These are phyloP conservation scores for Coptodon bakossiorum DNA, from an alignment of 2,113 vertebrate genomes.

Conservation along the genomic window DNA sequence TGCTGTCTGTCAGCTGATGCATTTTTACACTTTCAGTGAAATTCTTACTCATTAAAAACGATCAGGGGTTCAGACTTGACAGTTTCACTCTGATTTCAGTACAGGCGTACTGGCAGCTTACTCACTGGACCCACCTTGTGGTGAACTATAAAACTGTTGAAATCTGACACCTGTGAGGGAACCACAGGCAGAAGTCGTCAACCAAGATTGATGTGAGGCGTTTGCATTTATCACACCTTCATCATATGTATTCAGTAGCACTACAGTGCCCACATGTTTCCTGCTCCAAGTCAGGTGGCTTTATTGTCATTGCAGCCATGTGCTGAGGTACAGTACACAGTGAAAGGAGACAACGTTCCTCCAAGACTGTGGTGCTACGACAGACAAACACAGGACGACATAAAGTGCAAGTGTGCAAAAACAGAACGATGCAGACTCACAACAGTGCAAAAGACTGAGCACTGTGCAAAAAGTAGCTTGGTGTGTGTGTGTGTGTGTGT, in stretches of 20 bases:
- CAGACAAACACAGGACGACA: not conserved
- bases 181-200: not conserved
- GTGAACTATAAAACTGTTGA: not conserved
- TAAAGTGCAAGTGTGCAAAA: not conserved
- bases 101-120: not conserved
- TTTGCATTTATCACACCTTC: not conserved
- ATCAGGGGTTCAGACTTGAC: not conserved
- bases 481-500: not conserved
- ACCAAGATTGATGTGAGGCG: not conserved
- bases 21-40: not conserved
- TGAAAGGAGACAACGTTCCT: not conserved
- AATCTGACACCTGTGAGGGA: not conserved
- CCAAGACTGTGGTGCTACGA: not conserved
- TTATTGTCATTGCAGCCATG: not conserved
- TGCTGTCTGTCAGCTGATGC: not conserved
- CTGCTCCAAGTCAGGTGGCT: not conserved
- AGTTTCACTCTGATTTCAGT: not conserved
- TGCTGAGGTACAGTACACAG: not conserved
- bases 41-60: not conserved
- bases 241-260: not conserved
- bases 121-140: slow-evolving; percentile 6
- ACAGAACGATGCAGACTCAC: not conserved
- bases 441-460: not conserved
- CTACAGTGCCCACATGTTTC: not conserved
- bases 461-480: not conserved